Evolutionary conservation across 1,140 invertebrate genomes (phyloP).

Genomic region (Contarinia nasturtii): DNA sequence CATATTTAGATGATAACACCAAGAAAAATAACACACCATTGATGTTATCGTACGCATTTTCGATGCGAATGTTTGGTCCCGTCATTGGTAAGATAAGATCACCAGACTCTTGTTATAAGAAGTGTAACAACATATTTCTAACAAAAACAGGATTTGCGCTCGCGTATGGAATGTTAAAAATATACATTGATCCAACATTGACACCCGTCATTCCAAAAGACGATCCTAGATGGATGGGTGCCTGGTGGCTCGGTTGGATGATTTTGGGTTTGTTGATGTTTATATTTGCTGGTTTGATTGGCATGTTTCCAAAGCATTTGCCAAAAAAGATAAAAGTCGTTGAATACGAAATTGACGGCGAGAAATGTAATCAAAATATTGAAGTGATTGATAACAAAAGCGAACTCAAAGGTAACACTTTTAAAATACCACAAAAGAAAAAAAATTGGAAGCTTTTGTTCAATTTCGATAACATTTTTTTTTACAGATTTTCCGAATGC

Average conservation of each 20-base stretch:
- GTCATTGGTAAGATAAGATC: constrained; percentile 20
- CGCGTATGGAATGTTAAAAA: constrained; percentile 41
- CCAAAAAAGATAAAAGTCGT: constrained; percentile 11
- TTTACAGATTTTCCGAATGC: constrained; percentile 32
- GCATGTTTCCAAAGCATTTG: constrained; percentile 35
- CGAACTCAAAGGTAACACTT: not conserved
- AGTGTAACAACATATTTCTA: constrained; percentile 3
- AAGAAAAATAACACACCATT: constrained; percentile 45
- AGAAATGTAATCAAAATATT: not conserved
- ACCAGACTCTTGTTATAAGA: no score
- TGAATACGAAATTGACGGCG: not conserved
- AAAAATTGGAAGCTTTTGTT: not conserved
- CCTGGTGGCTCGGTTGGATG: constrained; percentile 52
- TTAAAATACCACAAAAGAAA: not conserved
- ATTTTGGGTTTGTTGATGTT: constrained; percentile 33
- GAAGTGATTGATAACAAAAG: not conserved
- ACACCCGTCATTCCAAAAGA: constrained; percentile 39
- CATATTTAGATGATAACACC: constrained; percentile 49
- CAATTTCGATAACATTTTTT: not conserved
- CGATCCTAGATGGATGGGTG: constrained; percentile 44
- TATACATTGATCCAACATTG: constrained; percentile 41
- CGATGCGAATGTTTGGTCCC: constrained; percentile 20
- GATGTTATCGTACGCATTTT: constrained; percentile 26
- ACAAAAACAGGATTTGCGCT: constrained; percentile 4
- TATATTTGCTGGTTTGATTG: constrained; percentile 33